These are phyloP conservation scores for Crotalus viridis DNA, from an alignment of 2,113 vertebrate genomes.

Conservation along the genomic window DNA sequence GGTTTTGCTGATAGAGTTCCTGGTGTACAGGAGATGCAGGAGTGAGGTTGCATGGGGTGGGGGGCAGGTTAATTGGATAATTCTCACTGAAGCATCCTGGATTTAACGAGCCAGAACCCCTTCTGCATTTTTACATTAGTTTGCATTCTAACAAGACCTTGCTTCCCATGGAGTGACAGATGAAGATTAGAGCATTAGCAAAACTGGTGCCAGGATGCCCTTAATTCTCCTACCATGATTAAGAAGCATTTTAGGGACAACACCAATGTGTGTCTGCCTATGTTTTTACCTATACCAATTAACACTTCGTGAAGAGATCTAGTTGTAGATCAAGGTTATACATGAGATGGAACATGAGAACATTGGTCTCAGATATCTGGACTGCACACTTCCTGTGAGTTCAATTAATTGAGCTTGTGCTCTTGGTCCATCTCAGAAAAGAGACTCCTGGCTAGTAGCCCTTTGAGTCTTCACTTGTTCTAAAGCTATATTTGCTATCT, in stretches of 20 bases:
- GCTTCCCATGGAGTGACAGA: neutral
- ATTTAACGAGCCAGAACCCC: conserved; percentile 63
- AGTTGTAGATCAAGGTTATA: neutral
- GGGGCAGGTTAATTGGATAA: conserved; percentile 62
- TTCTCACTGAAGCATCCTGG: conserved; percentile 65
- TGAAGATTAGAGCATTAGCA: conserved; percentile 42
- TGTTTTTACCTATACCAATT: neutral
- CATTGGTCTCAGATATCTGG: neutral
- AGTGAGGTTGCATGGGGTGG: conserved; percentile 6
- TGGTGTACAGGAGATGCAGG: neutral
- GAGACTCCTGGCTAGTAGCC: neutral
- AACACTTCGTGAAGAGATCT: neutral
- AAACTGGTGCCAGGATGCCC: conserved; percentile 18
- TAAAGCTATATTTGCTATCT: neutral
- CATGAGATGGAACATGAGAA: neutral
- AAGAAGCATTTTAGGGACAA: conserved; percentile 3
- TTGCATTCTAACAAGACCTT: conserved; percentile 63
- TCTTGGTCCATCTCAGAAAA: neutral
- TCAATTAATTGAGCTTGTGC: conserved; percentile 11
- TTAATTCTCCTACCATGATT: conserved; percentile 17
- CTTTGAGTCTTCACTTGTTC: too few species aligned
- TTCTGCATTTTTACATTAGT: conserved; percentile 64
- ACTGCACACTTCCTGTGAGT: neutral
- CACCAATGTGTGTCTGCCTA: neutral
- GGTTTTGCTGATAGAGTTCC: conserved; percentile 46